Evolutionary conservation across 2,113 vertebrate species (phyloP).

Genomic region (Panthera uncia): DNA sequence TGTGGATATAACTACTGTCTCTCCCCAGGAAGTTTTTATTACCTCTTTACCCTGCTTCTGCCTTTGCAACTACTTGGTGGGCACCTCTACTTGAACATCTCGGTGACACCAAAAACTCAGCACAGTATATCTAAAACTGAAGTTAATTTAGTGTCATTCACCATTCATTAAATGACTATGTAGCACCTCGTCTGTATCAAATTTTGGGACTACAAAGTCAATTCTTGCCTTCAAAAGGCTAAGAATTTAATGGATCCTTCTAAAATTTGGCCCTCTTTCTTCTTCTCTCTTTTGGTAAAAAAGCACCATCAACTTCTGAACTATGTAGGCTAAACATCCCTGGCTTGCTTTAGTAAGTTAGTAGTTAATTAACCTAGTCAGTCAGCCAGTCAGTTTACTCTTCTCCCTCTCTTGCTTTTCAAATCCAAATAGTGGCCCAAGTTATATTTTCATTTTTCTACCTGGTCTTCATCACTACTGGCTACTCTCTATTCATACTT

Average conservation of each 20-base stretch:
- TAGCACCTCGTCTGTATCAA: neutral
- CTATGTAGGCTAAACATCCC: neutral
- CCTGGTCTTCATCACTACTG: neutral
- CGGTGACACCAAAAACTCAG: neutral
- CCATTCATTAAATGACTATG: neutral
- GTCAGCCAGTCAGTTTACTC: neutral
- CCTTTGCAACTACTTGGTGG: neutral
- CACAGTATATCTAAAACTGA: neutral
- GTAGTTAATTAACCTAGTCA: neutral
- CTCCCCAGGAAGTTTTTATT: neutral
- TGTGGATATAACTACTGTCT: neutral
- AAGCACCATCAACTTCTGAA: neutral
- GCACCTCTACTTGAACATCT: neutral
- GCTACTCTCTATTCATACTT: neutral
- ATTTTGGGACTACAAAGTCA: neutral
- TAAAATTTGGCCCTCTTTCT: neutral
- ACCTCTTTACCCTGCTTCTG: neutral
- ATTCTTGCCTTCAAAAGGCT: neutral
- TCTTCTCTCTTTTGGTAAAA: neutral
- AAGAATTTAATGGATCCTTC: neutral
- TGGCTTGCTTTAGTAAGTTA: neutral
- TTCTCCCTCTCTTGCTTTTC: neutral
- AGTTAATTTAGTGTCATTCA: neutral
- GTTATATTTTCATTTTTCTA: neutral
- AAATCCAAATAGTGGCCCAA: neutral